Conservation (phyloP, 1,140 invertebrate species). For the Aphelinus certus region DNA sequence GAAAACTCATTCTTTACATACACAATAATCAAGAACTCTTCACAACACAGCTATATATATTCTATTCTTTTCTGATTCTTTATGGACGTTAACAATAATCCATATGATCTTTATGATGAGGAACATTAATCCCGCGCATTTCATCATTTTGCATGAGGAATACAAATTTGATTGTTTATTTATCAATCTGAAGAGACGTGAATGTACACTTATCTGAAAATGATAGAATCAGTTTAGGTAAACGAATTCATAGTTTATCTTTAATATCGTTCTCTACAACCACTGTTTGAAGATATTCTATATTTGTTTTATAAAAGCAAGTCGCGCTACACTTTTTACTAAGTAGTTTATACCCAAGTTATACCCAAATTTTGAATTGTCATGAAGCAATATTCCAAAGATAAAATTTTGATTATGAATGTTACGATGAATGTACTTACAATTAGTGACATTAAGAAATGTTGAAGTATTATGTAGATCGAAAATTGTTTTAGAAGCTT, state of each 20-base stretch:
- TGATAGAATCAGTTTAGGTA: too few species aligned
- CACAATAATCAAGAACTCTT: background rate
- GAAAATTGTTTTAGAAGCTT: conserved; percentile 12
- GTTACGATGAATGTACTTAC: background rate
- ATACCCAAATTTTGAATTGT: too few species aligned
- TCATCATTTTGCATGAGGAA: conserved; percentile 14
- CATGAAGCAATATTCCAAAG: background rate
- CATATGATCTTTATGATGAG: conserved; percentile 36
- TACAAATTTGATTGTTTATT: conserved; percentile 26
- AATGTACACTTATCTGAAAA: too few species aligned
- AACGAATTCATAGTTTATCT: too few species aligned
- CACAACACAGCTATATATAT: background rate
- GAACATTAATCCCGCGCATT: conserved; percentile 39
- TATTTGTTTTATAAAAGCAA: too few species aligned
- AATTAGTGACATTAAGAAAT: conserved; percentile 17
- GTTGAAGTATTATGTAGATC: conserved; percentile 6
- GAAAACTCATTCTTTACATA: conserved; percentile 12
- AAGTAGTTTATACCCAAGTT: too few species aligned
- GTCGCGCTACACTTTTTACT: too few species aligned
- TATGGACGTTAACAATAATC: conserved; percentile 9
- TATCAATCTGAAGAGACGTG: too few species aligned
- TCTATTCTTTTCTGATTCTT: conserved; percentile 16
- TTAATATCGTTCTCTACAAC: too few species aligned
- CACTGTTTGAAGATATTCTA: too few species aligned
- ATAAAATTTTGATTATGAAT: background rate